Evolutionary conservation across 2,797 vertebrate species (phyloP), one percentile per base, ranked within the genome.

Genomic region (Enteromius radiatus): DNA sequence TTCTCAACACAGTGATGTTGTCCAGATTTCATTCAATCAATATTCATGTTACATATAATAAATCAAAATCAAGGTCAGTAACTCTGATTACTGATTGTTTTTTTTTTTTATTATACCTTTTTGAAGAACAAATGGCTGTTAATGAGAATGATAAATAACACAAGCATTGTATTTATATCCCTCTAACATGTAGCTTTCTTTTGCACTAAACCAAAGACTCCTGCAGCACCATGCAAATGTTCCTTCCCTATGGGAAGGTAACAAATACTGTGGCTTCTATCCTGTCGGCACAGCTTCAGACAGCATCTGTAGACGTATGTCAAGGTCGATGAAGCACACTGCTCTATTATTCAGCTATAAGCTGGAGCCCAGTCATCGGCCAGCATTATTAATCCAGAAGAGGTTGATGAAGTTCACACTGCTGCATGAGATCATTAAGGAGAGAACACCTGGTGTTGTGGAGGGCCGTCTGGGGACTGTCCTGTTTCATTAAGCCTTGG

Each of bases 401-500:
- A 74, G 84, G 52, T 78, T 70, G 84, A 85, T 84, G 74, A 79
- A 87, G 77, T 63, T 38, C 26, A 59, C 63, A 65, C 36, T 41
- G 65, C 71, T 80, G 52, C 41, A 76, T 8, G 71, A 70, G 67
- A 69, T 87, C 78, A 87, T 85, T 85, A 87, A 84, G 49, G 45
- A n/a, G 28, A 70, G 81, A 84, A 81, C 86, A 87, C 84, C 86
- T 84, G 86, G 81, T 85, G 81, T 84, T 54, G 71, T 71, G 47
- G 61, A 70, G 21, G 61, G 67, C 49, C 65, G 69, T 81, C 89
- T 80, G 79, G 69, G 12, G 86, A 85, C 83, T 76, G 54, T 84
- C 86, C 70, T 52, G 84, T 88, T 88, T 89, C 84, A 89, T 91
- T 89, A 89, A 84, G 82, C 87, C 83, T 81, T 28, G 26, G 26